Evolutionary conservation across 2,797 vertebrate genomes (phyloP).

Genomic region (Micrastur ruficollis): DNA sequence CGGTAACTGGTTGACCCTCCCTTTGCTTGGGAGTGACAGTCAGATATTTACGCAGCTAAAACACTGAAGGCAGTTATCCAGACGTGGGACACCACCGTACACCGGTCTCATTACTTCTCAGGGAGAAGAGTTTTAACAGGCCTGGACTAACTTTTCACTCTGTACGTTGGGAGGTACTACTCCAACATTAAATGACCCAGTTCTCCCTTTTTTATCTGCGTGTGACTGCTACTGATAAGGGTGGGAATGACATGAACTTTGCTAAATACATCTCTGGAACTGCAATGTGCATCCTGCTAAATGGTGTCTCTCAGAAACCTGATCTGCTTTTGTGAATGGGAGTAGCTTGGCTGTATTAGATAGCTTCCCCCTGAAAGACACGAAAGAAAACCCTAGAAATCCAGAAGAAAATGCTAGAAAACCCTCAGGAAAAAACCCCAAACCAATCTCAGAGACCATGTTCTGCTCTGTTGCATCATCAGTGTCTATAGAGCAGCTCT

Average conservation of each 20-base stretch:
- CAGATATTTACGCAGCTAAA: background rate
- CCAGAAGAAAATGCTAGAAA: background rate
- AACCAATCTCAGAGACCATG: background rate
- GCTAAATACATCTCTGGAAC: background rate
- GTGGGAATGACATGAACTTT: background rate
- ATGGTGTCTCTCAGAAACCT: background rate
- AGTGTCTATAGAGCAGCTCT: background rate
- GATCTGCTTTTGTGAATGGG: background rate
- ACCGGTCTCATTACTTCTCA: fast-evolving
- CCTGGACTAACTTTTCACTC: background rate
- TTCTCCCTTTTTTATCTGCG: background rate
- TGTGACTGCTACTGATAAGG: background rate
- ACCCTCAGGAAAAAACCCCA: background rate
- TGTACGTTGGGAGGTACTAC: background rate
- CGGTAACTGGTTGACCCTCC: background rate
- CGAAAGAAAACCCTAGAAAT: background rate
- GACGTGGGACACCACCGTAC: fast-evolving
- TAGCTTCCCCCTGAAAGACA: background rate
- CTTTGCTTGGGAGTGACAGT: background rate
- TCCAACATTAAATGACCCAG: background rate
- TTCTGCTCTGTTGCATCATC: background rate
- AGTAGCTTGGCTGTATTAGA: background rate
- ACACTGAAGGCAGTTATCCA: background rate
- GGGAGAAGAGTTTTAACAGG: background rate
- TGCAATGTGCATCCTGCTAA: background rate